phyloP scores from a whole-genome alignment of 2,113 vertebrate genomes.

The Microtus montanus region DNA sequence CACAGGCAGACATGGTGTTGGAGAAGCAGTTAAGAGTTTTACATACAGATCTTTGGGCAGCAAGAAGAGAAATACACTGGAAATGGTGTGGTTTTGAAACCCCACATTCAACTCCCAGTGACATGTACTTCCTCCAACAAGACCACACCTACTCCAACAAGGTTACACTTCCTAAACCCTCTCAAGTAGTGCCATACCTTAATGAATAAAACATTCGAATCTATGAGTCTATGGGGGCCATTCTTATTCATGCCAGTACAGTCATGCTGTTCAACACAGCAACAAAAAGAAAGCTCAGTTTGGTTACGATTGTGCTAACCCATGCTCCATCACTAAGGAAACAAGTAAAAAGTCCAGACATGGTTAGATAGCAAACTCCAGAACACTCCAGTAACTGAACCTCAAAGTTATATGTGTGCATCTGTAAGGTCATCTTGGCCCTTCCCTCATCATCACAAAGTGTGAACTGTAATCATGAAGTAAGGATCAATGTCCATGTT shows the following conservation, averaged over 20 bases:
- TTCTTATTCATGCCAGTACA: background rate
- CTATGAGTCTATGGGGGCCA: background rate
- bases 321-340: background rate
- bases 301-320: background rate
- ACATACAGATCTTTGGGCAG: background rate
- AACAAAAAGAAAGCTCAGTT: background rate
- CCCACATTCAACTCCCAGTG: background rate
- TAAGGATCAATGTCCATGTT: background rate
- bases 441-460: background rate
- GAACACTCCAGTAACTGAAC: background rate
- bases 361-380: background rate
- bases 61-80: background rate
- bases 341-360: background rate
- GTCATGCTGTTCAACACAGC: background rate
- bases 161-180: background rate
- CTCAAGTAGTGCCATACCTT: background rate
- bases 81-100: background rate
- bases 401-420: background rate
- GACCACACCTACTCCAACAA: background rate
- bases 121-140: background rate
- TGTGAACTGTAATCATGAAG: background rate
- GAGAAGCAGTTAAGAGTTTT: background rate
- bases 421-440: background rate
- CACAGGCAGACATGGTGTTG: background rate
- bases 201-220: background rate